Conservation (phyloP, 2,113 vertebrate species). For the Mus spicilegus region DNA sequence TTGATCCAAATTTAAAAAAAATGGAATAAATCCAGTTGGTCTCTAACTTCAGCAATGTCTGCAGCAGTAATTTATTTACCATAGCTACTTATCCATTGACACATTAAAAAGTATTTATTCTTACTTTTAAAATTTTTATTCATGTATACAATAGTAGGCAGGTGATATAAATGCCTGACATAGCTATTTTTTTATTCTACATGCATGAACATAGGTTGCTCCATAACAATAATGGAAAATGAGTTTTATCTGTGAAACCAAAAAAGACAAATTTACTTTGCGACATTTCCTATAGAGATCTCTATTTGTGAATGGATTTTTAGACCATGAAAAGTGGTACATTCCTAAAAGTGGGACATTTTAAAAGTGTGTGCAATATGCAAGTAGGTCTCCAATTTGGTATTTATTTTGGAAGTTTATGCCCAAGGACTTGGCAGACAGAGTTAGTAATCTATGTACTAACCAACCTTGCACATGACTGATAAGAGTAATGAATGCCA, state of each 20-base stretch:
- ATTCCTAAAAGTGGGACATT: background rate
- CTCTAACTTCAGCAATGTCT: conserved; percentile 61
- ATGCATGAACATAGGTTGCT: background rate
- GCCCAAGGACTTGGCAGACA: background rate
- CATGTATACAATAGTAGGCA: background rate
- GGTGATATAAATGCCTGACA: background rate
- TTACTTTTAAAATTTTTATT: background rate
- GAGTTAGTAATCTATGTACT: conserved; percentile 34
- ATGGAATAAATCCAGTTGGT: conserved; percentile 74
- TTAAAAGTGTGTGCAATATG: background rate
- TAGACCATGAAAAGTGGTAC: conserved; percentile 46
- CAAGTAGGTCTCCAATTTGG: background rate
- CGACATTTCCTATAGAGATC: background rate
- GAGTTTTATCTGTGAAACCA: conserved; percentile 61
- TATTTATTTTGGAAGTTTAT: background rate
- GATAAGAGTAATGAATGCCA: conserved; percentile 65
- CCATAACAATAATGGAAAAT: conserved; percentile 18
- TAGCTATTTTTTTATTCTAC: background rate
- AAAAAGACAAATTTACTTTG: conserved; percentile 11
- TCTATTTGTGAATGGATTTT: conserved; percentile 57
- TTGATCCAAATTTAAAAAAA: conserved; percentile 62
- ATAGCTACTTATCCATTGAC: conserved; percentile 53
- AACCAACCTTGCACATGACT: conserved; percentile 49
- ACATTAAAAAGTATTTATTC: conserved; percentile 23
- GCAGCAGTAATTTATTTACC: conserved; percentile 68